Evolutionary conservation across 2,888 invertebrate species (phyloP), one percentile per base, ranked within the genome.

Genomic region (Andrena trimmerana): DNA sequence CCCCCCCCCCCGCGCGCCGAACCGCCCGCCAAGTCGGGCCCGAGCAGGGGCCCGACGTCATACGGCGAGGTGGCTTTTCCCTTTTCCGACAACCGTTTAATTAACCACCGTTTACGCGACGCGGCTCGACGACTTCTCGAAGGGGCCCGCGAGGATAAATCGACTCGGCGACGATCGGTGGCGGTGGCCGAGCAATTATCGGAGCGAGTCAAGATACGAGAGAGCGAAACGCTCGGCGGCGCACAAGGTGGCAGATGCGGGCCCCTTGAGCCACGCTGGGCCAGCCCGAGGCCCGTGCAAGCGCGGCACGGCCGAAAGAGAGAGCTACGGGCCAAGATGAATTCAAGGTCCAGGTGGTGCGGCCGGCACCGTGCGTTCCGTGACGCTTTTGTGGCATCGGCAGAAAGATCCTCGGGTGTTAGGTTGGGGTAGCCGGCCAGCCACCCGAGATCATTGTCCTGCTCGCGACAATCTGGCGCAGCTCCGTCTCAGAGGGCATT

Each of bases 201-300:
- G 72, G 72, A n/a, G 62, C 65, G 78, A 82, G 84, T 79, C 82
- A 71, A 85, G 83, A 81, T 54, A 69, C 57, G 75, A 13, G 13
- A 57, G 68, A 66, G 48, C 63, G 75, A 62, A 86, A 81, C 81
- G 79, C 78, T 71, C 80, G 82, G 78, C 20, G 59, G 69, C 50
- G 69, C 86, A 78, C 78, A 87, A 89, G 89, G 88, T 89, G 88
- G 87, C 88, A 88, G 88, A 88, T 87, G 87, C 84, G 81, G 76
- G 82, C 67, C 78, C 72, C 70, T 74, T 80, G 60, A 72, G 85
- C 67, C 81, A 68, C n/a, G 63, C 69, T 48, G 68, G 54, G 60
- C 29, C 57, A 50, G 50, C 33, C 42, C 77, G 72, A 29, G 33
- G 66, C 50, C 24, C 62, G 42, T 63, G 71, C 69, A 65, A 42